Evolutionary conservation across 2,888 invertebrate genomes (phyloP), one percentile per base, ranked within the genome.

Genomic region (Apotomis turbidana): DNA sequence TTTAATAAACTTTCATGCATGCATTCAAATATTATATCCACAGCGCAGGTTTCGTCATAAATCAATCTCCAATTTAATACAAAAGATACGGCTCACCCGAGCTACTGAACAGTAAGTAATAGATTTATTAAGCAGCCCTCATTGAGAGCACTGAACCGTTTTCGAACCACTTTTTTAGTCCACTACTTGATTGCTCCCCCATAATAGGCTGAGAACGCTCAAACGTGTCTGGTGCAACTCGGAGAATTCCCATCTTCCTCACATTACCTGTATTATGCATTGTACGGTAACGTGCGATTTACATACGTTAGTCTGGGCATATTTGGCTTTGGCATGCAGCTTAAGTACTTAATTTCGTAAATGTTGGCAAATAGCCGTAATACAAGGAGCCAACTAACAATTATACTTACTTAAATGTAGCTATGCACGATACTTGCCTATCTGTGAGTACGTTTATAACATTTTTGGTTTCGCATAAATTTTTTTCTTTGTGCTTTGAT

Each of bases 91-190:
- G 59, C 67, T 58, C 58, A 68, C 49, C 59, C 67, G 67, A 68
- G 59, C 59, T 59, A 68, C 67, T 68, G 67, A 68, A 15, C 68
- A 68, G 63, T 68, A 61, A 67, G 62, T 72, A 68, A 62, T 59
- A 63, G 52, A 41, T 58, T 68, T 63, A 72, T 63, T 63, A 63
- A 63, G 51, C 61, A 66, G 66, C 66, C 61, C 52, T 63, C 68
- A 57, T 49, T 10, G 62, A 67, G 70, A 62, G 51, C 72, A 57
- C 61, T 72, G 72, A 68, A 72, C 72, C 68, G 62, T 68, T 59
- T 72, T 72, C 52, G 46, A 68, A 54, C 71, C 68, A 62, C 68
- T 72, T 72, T 71, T 72, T 72, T 72, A 62, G 44, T 13, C 15
- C 64, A 72, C 62, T 57, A 54, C 57, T 66, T 66, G 66, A 66